Base-by-base conservation (phyloP, 1,140 invertebrate species). In the Drosophila bocqueti region DNA sequence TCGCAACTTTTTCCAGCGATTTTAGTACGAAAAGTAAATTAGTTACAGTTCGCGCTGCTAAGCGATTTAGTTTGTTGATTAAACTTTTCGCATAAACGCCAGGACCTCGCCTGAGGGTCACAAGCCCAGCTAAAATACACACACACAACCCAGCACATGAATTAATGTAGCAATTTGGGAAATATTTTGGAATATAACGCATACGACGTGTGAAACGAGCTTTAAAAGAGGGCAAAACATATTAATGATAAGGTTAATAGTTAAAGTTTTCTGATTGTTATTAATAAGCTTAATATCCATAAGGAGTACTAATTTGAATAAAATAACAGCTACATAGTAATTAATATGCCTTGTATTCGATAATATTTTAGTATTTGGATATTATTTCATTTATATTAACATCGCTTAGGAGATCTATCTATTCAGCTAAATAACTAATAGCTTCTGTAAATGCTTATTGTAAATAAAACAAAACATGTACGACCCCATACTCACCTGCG, bases 1-100 rank as follows among this genome's bases (percentile, higher is more conserved):
- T 63, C 46, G 40, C 68, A 87, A 89, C 66, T 86, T 89, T 90
- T 90, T 65, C 61, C 34, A 29, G 50, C 42, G 29, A 45, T 62
- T 77, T 36, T 65, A 62, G 68, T 31, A 55, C 69, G 60, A 75
- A 64, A 64, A 76, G 67, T 73, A 82, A 90, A 82, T 90, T 89
- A 90, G 75, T 89, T 89, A 76, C 77, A 84, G 78, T 84, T 84
- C 64, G 57, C 75, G 67, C 83, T 90, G 83, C 74, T 90, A 89
- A 89, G 82, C 85, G 85, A 85, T 90, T 90, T 89, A 90, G 81
- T 90, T 89, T 81, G 78, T 85, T 85, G 81, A 81, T 89, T 90
- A 84, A 89, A 89, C 84, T 89, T 89, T 89, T 79, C 79, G 64
- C 73, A 89, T 89, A 89, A 89, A 89, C 81, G 84, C 71, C 71